Percentiles rank a stretch among this genome's conserved stretches.
phyloP scores from a whole-genome alignment of 2,797 vertebrate species.

The Artibeus jamaicensis region DNA sequence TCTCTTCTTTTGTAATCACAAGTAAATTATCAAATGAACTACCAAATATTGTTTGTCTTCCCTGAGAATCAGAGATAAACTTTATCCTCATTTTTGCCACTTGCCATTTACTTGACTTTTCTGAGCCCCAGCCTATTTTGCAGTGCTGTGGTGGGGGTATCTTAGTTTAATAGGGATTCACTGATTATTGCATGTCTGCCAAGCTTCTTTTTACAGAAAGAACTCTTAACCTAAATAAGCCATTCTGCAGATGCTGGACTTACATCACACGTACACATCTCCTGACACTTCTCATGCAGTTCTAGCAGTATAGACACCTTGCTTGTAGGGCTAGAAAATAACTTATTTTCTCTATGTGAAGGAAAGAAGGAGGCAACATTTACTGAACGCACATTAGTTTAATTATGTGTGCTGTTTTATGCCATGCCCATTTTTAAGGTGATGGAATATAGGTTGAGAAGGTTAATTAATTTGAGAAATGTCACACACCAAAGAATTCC shows the following conservation, averaged over 20 bases:
- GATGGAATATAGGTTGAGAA: background rate
- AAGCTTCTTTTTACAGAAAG: background rate
- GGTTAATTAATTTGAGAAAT: constrained; percentile 21
- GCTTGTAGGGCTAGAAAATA: background rate
- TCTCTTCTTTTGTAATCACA: background rate
- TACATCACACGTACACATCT: background rate
- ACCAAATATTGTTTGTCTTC: background rate
- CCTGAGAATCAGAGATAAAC: background rate
- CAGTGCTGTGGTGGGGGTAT: background rate
- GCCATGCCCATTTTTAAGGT: background rate
- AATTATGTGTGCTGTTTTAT: background rate
- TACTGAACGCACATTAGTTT: background rate
- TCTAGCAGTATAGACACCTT: background rate
- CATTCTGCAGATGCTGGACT: background rate
- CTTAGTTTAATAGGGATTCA: background rate
- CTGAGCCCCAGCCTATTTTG: background rate
- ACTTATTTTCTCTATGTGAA: background rate
- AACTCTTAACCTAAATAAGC: background rate
- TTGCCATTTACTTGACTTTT: background rate
- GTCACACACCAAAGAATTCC: background rate
- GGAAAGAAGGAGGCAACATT: background rate
- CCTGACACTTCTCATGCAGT: background rate
- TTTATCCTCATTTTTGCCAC: background rate
- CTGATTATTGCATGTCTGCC: background rate
- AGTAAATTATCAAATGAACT: background rate